These are phyloP conservation scores for Tryphoninae sp. DNA, from an alignment of 2,888 invertebrate species.

Conservation along the genomic window DNA sequence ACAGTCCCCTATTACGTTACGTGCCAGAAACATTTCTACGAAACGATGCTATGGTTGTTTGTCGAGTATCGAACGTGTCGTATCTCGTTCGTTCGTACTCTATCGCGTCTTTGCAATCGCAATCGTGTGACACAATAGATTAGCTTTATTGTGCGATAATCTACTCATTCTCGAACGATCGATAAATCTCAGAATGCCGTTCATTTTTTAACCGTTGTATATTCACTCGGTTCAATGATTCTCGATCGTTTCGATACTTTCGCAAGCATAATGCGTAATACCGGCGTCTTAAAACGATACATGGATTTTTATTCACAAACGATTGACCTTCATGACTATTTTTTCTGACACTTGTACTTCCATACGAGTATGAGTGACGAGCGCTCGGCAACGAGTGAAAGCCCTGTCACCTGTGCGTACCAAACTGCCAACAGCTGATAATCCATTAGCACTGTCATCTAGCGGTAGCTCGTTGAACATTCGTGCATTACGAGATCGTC, in stretches of 20 bases:
- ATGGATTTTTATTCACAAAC: slow-evolving; percentile 23
- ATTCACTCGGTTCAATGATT: background rate
- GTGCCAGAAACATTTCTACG: slow-evolving; percentile 24
- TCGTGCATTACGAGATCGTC: background rate
- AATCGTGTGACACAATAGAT: slow-evolving; percentile 10
- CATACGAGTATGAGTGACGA: background rate
- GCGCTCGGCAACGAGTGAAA: background rate
- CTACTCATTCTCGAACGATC: slow-evolving; percentile 21
- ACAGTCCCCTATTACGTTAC: background rate
- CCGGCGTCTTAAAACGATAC: background rate
- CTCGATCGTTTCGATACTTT: background rate
- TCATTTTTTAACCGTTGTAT: background rate
- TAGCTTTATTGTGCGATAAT: background rate
- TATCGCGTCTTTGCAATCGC: slow-evolving; percentile 24
- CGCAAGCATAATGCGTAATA: background rate
- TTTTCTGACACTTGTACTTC: background rate
- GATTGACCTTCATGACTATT: slow-evolving; percentile 35
- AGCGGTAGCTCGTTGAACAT: background rate
- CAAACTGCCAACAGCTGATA: background rate
- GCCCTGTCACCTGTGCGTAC: background rate
- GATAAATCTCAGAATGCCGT: slow-evolving; percentile 36
- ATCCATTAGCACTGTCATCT: background rate
- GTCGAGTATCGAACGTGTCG: background rate
- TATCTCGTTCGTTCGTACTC: background rate
- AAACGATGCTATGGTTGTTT: background rate